Percentiles rank a stretch among this genome's conserved stretches.
phyloP scores from a whole-genome alignment of 2,797 vertebrate species.

The Phoebastria nigripes region DNA sequence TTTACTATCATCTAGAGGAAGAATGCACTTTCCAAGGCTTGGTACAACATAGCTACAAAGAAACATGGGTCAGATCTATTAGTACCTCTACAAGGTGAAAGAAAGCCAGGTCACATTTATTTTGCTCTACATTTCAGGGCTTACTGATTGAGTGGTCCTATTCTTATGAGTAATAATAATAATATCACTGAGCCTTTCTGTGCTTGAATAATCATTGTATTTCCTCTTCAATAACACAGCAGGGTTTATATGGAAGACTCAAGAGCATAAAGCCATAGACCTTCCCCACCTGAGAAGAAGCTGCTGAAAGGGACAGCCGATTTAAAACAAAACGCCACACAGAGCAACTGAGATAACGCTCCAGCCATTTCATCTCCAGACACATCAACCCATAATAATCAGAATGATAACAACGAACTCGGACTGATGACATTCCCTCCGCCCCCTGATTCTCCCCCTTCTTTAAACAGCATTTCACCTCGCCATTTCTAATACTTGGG shows the following conservation, averaged over 20 bases:
- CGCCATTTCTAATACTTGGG: rapidly evolving
- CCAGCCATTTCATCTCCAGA: background rate
- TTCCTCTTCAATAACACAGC: background rate
- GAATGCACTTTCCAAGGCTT: rapidly evolving
- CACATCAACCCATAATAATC: background rate
- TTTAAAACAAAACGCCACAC: background rate
- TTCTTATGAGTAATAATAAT: background rate
- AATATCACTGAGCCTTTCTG: background rate
- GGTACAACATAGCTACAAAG: background rate
- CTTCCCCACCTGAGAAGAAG: background rate
- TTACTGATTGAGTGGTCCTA: background rate
- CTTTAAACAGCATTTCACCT: background rate
- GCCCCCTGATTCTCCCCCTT: background rate
- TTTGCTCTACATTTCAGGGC: background rate
- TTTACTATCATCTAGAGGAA: background rate
- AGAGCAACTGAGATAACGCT: background rate
- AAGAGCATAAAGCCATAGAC: background rate
- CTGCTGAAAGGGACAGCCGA: background rate
- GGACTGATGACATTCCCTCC: background rate
- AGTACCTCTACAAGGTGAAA: background rate
- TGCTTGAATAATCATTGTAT: background rate
- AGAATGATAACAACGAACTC: background rate
- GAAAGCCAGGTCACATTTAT: background rate
- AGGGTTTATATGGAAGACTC: background rate
- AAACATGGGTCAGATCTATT: background rate